phyloP scores from a whole-genome alignment of 2,797 vertebrate genomes.

The Martes flavigula region DNA sequence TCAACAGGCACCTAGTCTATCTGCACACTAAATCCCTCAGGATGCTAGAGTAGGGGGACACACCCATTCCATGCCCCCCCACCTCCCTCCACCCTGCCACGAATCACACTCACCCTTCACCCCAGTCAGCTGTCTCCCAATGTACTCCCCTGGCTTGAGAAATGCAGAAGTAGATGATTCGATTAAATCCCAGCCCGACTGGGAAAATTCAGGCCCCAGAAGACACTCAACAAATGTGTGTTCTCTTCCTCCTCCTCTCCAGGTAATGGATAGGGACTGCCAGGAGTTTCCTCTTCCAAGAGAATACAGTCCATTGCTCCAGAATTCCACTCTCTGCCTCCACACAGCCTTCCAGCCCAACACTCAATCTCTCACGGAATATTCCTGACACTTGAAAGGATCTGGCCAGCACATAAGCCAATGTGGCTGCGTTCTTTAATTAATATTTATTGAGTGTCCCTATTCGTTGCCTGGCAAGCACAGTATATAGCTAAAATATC shows the following conservation, averaged over 20 bases:
- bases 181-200: not conserved
- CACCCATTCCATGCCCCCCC: not conserved
- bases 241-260: not conserved
- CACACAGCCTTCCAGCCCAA: not conserved
- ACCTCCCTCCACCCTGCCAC: not conserved
- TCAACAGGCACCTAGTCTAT: not conserved
- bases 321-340: not conserved
- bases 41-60: not conserved
- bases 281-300: not conserved
- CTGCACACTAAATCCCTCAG: not conserved
- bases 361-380: not conserved
- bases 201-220: not conserved
- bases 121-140: not conserved
- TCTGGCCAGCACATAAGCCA: not conserved
- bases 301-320: not conserved
- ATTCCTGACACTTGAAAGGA: conserved; percentile 33
- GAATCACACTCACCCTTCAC: not conserved
- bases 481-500: conserved; percentile 15
- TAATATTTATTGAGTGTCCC: conserved; percentile 60
- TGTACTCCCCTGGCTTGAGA: not conserved
- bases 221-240: not conserved
- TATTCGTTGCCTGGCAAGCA: conserved; percentile 52
- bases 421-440: conserved; percentile 45
- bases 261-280: not conserved
- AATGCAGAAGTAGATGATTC: not conserved